Evolutionary conservation across 2,888 invertebrate genomes (phyloP), one percentile per base, ranked within the genome.

Genomic region (Eupithecia exiguata): DNA sequence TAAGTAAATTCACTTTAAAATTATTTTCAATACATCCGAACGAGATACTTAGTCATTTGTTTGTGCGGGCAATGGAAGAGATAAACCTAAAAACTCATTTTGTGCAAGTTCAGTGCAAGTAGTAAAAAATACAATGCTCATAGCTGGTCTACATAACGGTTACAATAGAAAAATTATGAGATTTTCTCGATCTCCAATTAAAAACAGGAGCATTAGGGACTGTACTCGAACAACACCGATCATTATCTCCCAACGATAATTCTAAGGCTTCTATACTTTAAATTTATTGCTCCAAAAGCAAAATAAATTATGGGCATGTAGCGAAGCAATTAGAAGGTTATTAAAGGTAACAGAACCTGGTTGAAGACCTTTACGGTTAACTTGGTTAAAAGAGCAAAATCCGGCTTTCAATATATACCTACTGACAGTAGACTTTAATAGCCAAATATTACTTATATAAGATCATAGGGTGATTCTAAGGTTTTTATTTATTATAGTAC

Each of bases 191-290:
- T 49, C 21, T 58, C 58, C 58, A 58, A 58, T 58, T 58, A 65
- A 65, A 65, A 65, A n/a, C 63, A 10, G 18, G 63, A 36, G 73
- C 69, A 7, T 5, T 43, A 9, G 25, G 38, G 62, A 71, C 18
- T 46, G n/a, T 1, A 71, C 61, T 69, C 53, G 62, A 71, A 25
- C 65, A 72, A 70, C 65, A 62, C 68, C 66, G 77, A 83, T 86
- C 84, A 87, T 86, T 86, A 86, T 83, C 81, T 81, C 62, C 72
- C 68, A 74, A 80, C 79, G 83, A 82, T 86, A 84, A 86, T 84
- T 86, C 81, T 81, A 78, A 81, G 77, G 74, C 77, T 80, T 80
- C 81, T 83, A 82, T 80, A 79, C 80, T 81, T 82, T 68, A 82
- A 84, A 87, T 86, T 86, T 85, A 88, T 85, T 82, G 80, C 83